Evolutionary conservation across 2,113 vertebrate genomes (phyloP), one percentile per base, ranked within the genome.

Genomic region (Chrysemys picta): DNA sequence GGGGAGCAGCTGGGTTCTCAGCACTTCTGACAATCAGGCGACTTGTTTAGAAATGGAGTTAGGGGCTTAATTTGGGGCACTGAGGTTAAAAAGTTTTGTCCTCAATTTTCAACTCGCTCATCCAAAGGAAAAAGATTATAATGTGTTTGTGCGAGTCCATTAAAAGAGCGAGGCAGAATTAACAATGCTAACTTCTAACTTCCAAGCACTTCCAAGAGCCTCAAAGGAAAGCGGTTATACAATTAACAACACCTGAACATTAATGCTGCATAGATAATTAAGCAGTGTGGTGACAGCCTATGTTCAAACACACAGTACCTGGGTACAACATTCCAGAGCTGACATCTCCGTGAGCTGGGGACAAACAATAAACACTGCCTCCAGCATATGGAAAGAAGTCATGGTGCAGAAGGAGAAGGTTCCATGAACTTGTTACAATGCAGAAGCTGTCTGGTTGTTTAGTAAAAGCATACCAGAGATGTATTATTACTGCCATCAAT

Each of bases 401-500:
- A 62, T 5, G 10, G 54, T 62, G 35, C 25, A 75, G 50, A 91
- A 72, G 13, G 8, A 27, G 56, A 82, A 80, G 53, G 94, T 25
- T 85, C 0, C 11, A 35, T 65, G 42, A 83, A 11, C 2, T 6
- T 54, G 17, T 5, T 31, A 21, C 24, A 38, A 4, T 7, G 21
- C 1, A 0, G 42, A 14, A 89, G 14, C 13, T 65, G 38, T 27
- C 19, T 13, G 31, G 62, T 10, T 94, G 1, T 24, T 91, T 29
- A 47, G 1, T 38, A 27, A 91, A 10, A 24, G 3, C 19, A 87
- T 5, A 54, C 56, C 91, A 87, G 2, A 62, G 1, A 27, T 0
- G 1, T 52, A 19, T 4, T 75, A 3, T 31, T 81, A 62, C 87
- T 84, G 27, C 49, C 69, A 13, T 38, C 19, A 38, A 2, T 24